Conservation (phyloP, 2,888 invertebrate genomes). For the Sthenelais limicola region DNA sequence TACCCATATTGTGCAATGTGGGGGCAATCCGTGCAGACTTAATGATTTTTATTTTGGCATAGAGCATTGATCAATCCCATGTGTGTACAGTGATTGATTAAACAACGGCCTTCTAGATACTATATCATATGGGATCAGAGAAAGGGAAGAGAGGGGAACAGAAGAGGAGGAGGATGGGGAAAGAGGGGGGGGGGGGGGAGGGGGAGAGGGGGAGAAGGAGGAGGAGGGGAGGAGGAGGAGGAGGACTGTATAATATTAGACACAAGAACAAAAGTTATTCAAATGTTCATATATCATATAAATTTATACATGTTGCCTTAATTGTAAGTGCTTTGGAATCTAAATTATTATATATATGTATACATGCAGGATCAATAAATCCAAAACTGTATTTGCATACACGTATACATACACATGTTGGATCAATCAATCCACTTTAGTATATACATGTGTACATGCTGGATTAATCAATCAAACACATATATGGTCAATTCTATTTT, state of each 20-base stretch:
- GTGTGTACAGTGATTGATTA: too few species aligned
- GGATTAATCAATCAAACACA: too few species aligned
- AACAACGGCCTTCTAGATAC: too few species aligned
- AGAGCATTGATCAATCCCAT: too few species aligned
- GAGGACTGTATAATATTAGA: neutral
- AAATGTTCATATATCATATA: conserved; percentile 1
- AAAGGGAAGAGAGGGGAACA: neutral
- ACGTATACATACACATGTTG: too few species aligned
- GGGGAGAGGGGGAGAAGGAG: neutral
- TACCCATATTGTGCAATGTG: too few species aligned
- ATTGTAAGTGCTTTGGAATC: neutral
- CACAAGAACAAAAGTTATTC: too few species aligned
- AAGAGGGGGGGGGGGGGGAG: conserved; percentile 3
- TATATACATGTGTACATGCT: too few species aligned
- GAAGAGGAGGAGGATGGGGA: neutral
- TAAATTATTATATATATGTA: conserved; percentile 15
- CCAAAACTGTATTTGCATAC: neutral
- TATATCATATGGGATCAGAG: neutral
- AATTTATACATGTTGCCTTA: neutral
- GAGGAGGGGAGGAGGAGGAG: conserved; percentile 4
- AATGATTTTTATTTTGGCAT: too few species aligned
- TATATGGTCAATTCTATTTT: too few species aligned
- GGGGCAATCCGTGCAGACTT: too few species aligned
- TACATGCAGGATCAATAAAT: neutral
- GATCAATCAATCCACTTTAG: too few species aligned